phyloP scores from a whole-genome alignment of 2,888 invertebrate genomes.

The Ormia ochracea region DNA sequence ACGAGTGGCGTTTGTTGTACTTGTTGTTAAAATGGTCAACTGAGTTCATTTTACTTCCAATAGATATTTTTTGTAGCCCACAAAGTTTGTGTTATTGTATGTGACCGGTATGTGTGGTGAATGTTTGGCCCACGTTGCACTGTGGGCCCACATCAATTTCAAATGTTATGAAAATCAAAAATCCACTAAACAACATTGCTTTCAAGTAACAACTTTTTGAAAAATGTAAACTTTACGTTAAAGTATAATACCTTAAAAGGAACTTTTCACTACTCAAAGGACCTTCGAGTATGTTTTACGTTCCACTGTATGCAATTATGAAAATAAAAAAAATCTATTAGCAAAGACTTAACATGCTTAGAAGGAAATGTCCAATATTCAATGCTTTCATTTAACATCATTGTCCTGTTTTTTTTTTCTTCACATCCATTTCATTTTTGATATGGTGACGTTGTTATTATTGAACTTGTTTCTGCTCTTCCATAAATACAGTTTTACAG shows the following conservation, averaged over 20 bases:
- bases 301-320: too few species aligned
- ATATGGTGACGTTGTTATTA: conserved; percentile 27
- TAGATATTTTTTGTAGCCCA: conserved; percentile 31
- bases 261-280: too few species aligned
- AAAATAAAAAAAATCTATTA: conserved; percentile 22
- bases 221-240: too few species aligned
- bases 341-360: conserved; percentile 18
- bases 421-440: conserved; percentile 16
- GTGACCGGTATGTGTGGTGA: background rate
- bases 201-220: too few species aligned
- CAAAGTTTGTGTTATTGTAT: background rate
- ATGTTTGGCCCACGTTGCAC: conserved; percentile 6
- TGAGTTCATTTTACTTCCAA: conserved; percentile 53
- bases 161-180: too few species aligned
- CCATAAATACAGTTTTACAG: background rate
- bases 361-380: conserved; percentile 12
- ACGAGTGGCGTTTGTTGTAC: background rate
- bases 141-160: background rate
- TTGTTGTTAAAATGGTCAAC: conserved; percentile 52
- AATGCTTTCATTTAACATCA: conserved; percentile 6
- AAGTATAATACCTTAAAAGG: too few species aligned
- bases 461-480: background rate
- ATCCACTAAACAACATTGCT: too few species aligned
- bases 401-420: background rate
- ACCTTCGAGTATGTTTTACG: too few species aligned